Evolutionary conservation across 2,888 invertebrate genomes (phyloP).

Genomic region (Chironomus riparius): DNA sequence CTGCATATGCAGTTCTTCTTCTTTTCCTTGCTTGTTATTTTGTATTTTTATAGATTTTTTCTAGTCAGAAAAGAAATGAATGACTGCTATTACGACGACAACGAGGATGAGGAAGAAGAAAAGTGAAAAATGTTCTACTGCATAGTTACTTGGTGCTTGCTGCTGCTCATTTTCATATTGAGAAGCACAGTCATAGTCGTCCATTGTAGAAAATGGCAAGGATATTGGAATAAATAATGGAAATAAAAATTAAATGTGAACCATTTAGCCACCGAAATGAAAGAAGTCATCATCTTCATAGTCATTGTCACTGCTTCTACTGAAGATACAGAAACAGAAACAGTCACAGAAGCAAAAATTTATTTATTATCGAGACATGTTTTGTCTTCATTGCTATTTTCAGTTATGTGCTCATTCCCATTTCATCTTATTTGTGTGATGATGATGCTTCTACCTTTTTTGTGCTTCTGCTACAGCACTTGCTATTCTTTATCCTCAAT

Average conservation of each 20-base stretch:
- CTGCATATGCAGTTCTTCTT: no score
- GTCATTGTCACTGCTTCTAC: background rate
- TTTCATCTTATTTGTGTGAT: background rate
- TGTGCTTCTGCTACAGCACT: background rate
- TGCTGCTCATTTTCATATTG: conserved; percentile 29
- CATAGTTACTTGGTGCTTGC: conserved; percentile 7
- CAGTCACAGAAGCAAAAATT: background rate
- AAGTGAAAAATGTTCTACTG: background rate
- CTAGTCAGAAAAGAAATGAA: background rate
- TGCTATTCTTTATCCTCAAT: background rate
- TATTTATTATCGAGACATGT: conserved; percentile 25
- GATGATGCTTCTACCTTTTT: conserved; percentile 25
- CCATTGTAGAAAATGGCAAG: background rate
- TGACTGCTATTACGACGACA: background rate
- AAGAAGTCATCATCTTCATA: background rate
- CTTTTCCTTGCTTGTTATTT: no score
- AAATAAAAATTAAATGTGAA: background rate
- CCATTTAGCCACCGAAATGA: background rate
- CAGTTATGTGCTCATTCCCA: background rate
- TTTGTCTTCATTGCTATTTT: background rate
- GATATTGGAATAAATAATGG: background rate
- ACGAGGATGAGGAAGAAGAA: background rate
- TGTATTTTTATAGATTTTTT: no score
- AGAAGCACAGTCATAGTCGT: conserved; percentile 18
- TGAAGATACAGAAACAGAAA: no score